A percentile compares a stretch with the other conserved stretches of the same genome.
Conservation (phyloP, 1,140 invertebrate genomes). For the Drosophila mayri region DNA sequence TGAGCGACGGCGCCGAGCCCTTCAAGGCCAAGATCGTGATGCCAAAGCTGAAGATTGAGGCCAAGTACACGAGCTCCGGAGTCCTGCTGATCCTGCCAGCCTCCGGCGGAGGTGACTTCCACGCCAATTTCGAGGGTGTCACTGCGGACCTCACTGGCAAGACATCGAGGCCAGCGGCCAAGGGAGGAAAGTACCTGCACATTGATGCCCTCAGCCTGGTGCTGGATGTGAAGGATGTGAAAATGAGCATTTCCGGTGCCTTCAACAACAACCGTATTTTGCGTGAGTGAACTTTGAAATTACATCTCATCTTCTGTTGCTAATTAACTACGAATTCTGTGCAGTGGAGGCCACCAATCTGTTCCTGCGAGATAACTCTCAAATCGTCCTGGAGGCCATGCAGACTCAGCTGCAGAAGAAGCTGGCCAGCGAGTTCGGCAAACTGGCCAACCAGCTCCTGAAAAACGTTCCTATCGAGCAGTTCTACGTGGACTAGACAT, state of each 20-base stretch:
- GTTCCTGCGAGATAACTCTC: constrained; percentile 89
- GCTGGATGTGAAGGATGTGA: constrained; percentile 88
- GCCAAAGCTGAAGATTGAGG: constrained; percentile 88
- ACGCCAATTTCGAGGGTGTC: constrained; percentile 88
- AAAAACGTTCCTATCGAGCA: constrained; percentile 87
- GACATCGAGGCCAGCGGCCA: constrained; percentile 85
- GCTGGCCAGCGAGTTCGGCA: constrained; percentile 87
- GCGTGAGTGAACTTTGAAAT: constrained; percentile 86
- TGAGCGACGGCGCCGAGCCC: constrained; percentile 87
- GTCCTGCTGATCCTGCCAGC: constrained; percentile 90
- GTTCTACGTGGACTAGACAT: constrained; percentile 85
- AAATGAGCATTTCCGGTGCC: constrained; percentile 89
- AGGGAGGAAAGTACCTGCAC: constrained; percentile 87
- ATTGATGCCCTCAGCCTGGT: constrained; percentile 88
- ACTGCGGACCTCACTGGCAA: constrained; percentile 88
- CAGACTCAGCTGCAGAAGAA: constrained; percentile 89
- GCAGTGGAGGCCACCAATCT: constrained; percentile 90
- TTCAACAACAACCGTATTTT: constrained; percentile 90
- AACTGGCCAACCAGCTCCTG: constrained; percentile 89
- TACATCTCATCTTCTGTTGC: neutral
- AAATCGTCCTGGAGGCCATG: constrained; percentile 90
- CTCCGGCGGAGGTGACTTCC: constrained; percentile 90
- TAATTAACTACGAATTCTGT: neutral
- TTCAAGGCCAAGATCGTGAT: constrained; percentile 89
- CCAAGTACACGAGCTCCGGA: constrained; percentile 90